A percentile compares a stretch with the other conserved stretches of the same genome.
phyloP scores from a whole-genome alignment of 2,113 vertebrate genomes.

The Acrocephalus kingi region DNA sequence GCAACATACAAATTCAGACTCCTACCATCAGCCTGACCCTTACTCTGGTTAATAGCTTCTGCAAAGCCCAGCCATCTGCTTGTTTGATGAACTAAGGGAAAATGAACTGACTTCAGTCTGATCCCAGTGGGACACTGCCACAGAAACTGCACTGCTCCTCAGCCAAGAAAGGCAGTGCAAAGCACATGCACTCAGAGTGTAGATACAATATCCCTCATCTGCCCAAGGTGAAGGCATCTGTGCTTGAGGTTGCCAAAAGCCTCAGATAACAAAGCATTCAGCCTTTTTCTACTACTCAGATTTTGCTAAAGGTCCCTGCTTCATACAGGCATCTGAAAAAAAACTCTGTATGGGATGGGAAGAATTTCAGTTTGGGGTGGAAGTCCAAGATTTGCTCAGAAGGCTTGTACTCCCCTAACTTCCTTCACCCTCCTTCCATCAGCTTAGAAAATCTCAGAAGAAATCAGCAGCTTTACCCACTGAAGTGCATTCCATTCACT shows the following conservation, averaged over 20 bases:
- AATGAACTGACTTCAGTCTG: neutral
- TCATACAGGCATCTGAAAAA: neutral
- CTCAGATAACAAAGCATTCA: neutral
- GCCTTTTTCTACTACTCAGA: neutral
- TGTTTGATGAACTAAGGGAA: neutral
- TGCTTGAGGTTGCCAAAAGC: neutral
- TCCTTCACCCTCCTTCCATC: neutral
- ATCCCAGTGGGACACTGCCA: neutral
- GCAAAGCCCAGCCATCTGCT: neutral
- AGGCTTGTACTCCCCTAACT: neutral
- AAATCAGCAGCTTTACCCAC: neutral
- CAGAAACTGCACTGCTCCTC: neutral
- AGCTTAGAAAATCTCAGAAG: neutral
- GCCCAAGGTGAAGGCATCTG: neutral
- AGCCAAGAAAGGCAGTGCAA: neutral
- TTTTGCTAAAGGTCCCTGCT: neutral
- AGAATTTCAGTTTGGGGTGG: neutral
- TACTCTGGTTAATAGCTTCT: neutral
- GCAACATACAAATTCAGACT: neutral
- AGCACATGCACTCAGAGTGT: rapidly evolving
- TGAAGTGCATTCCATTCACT: neutral
- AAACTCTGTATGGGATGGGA: neutral
- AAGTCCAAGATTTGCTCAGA: neutral
- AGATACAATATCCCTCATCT: neutral
- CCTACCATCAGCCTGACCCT: neutral